phyloP scores from a whole-genome alignment of 2,113 vertebrate species.

The Macquaria australasica region DNA sequence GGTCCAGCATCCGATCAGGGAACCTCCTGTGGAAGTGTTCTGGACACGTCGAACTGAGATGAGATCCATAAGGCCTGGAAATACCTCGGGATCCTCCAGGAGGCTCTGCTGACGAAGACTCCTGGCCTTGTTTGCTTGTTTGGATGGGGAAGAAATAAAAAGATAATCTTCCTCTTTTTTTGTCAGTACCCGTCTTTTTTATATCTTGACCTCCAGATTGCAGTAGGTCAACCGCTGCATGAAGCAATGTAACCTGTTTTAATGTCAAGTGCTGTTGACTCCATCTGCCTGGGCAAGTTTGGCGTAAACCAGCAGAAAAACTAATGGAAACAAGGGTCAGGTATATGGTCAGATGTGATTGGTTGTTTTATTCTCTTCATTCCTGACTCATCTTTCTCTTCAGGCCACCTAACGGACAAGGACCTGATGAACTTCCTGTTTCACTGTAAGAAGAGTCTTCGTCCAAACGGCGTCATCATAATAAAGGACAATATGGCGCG shows the following conservation, averaged over 20 bases:
- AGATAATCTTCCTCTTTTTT: background rate
- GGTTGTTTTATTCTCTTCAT: conserved; percentile 52
- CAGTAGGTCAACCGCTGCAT: background rate
- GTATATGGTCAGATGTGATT: background rate
- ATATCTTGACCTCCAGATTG: background rate
- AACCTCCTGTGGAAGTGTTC: too few relatives aligned
- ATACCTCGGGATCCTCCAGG: background rate
- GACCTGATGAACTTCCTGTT: conserved; percentile 92
- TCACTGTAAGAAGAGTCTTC: conserved; percentile 89
- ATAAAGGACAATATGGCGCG: conserved; percentile 97
- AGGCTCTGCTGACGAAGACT: background rate
- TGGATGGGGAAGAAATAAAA: background rate
- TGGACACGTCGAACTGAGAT: background rate
- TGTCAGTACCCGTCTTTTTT: background rate
- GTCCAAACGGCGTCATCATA: conserved; percentile 90
- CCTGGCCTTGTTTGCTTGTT: background rate
- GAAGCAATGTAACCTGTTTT: background rate
- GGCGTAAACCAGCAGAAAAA: background rate
- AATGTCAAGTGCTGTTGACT: background rate
- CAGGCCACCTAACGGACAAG: conserved; percentile 95
- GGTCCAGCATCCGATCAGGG: too few relatives aligned
- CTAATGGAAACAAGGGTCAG: background rate
- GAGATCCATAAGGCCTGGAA: background rate
- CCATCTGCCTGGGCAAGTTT: background rate
- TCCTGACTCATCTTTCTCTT: background rate